A percentile compares a stretch with the other conserved stretches of the same genome.
Evolutionary conservation across 64 coral and sea anemone species (phyloP).

Genomic region (Pachyseris speciosa): DNA sequence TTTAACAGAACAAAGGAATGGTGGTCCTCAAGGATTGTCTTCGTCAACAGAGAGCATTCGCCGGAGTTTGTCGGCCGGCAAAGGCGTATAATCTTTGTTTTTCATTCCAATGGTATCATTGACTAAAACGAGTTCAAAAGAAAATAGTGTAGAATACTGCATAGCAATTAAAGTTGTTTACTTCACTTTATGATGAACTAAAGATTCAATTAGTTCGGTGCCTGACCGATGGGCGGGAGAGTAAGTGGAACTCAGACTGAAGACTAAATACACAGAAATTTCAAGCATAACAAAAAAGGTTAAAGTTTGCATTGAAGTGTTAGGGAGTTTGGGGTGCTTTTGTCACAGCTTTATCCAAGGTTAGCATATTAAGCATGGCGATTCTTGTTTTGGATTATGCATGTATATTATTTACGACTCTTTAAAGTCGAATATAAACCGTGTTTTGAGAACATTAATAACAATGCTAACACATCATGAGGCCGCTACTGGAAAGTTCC

Average conservation of each 20-base stretch:
- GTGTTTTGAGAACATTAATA: neutral
- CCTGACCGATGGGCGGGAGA: no score
- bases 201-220: constrained; percentile 36
- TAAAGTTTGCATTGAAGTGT: no score
- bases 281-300: no score
- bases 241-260: no score
- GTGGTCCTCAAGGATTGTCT: no score
- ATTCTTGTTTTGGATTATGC: neutral
- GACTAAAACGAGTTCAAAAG: neutral
- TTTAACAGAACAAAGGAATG: no score
- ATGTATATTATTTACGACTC: neutral
- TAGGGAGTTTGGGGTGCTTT: no score
- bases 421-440: neutral
- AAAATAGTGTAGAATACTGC: neutral
- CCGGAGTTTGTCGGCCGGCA: no score
- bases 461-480: neutral
- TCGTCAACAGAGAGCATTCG: no score
- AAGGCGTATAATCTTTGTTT: neutral
- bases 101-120: neutral
- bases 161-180: neutral
- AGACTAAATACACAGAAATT: neutral
- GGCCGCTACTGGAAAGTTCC: neutral
- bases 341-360: neutral
- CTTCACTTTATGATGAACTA: no score
- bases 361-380: neutral